Base-by-base conservation (phyloP, 2,888 invertebrate species). In the Nemapogon koenigi region DNA sequence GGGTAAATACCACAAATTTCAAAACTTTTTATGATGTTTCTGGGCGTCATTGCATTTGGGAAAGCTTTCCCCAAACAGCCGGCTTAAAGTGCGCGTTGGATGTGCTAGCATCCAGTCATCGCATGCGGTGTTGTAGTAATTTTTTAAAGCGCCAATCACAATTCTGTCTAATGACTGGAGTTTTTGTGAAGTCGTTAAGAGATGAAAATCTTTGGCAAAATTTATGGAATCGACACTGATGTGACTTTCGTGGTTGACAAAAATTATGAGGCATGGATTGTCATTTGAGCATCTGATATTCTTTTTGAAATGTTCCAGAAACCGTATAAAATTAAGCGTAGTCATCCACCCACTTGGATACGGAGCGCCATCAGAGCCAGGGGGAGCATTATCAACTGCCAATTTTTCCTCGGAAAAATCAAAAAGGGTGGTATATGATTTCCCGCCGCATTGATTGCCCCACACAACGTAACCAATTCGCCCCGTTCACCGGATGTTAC, bases 401-500 rank as follows among this genome's bases (percentile, higher is more conserved):
- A 59, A 11, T 57, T 46, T 13, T 49, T 48, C 16, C 59, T 40
- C 7, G 62, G 60, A 47, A 62, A 63, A 35, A 65, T 45, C n/a
- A 68, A 46, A 28, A 58, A 52, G 3, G 67, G 66, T 16, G 65
- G 64, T 29, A 63, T 39, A 14, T 42, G 43, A 40, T 50, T 53
- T 22, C 65, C 67, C 41, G 41, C 42, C 8, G 66, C 62, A 48
- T 50, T 55, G 36, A 63, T 57, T 22, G 51, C 49, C 18, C 47
- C 45, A 27, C 52, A 50, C 3, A 52, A 45, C 11, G 64, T 63
- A 1, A 65, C 57, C 3, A 59, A 41, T 15, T 47, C 43, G n/a
- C 62, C 60, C 35, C 61, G 50, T 51, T 67, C 62, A 8, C 52
- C 62, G 16, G 58, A 59, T 22, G 61, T 61, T 8, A 57, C 39